These are phyloP conservation scores for Drosophila nr. medialis DNA, from an alignment of 2,888 invertebrate species.

Conservation along the genomic window DNA sequence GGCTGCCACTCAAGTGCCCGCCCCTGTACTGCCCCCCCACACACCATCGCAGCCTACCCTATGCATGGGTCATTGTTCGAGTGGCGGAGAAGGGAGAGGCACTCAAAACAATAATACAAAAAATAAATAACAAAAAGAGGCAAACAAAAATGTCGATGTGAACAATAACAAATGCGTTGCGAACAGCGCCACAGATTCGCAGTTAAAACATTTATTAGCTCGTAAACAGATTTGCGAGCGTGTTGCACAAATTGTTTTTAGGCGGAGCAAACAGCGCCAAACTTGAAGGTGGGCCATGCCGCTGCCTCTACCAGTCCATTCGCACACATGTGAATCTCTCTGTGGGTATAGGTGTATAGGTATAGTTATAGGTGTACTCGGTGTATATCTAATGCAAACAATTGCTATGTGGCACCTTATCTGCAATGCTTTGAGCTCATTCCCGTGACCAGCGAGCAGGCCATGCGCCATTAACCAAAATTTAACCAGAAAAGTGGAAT, in stretches of 20 bases:
- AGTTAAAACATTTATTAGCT: constrained; percentile 70
- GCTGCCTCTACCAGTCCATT: constrained; percentile 1
- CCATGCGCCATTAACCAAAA: constrained; percentile 30
- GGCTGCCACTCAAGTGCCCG: constrained; percentile 11
- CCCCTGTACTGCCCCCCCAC: neutral
- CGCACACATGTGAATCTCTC: neutral
- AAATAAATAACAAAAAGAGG: neutral
- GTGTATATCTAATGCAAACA: constrained; percentile 35
- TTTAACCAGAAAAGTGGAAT: constrained; percentile 30
- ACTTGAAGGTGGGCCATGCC: constrained; percentile 3
- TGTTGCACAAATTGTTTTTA: constrained; percentile 25
- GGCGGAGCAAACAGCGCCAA: neutral
- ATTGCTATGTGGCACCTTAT: constrained; percentile 20
- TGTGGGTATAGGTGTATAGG: neutral
- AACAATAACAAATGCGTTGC: constrained; percentile 37
- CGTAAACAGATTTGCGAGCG: constrained; percentile 59
- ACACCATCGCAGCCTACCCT: neutral
- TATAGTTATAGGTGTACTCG: neutral
- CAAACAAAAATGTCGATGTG: constrained; percentile 4
- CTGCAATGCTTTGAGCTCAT: constrained; percentile 31
- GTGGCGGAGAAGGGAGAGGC: neutral
- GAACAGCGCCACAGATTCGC: constrained; percentile 46
- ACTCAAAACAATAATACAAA: neutral
- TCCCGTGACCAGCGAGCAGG: constrained; percentile 38
- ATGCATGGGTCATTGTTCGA: neutral